Conservation (phyloP, 1,140 invertebrate species). For the Chironomus striatipennis region DNA sequence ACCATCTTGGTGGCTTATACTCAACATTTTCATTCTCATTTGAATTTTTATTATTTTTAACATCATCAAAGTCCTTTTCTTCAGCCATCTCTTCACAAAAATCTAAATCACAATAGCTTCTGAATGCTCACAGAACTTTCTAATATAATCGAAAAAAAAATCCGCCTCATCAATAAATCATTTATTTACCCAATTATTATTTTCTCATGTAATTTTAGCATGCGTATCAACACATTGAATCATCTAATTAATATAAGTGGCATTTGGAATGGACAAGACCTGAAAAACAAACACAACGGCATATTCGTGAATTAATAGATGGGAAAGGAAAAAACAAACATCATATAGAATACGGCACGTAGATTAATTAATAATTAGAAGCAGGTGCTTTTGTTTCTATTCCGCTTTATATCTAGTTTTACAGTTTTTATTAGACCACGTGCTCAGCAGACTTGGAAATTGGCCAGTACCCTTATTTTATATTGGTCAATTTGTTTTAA, state of each 20-base stretch:
- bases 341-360: background rate
- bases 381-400: background rate
- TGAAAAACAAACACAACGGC: too few species aligned
- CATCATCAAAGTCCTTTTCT: background rate
- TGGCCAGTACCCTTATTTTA: too few species aligned
- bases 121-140: background rate
- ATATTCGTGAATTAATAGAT: background rate
- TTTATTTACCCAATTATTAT: background rate
- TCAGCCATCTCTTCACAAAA: background rate
- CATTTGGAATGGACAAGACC: background rate
- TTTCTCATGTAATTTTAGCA: background rate
- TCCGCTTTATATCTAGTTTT: background rate
- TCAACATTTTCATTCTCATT: background rate
- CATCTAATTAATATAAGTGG: background rate
- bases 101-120: background rate
- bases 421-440: too few species aligned
- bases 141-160: background rate
- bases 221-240: background rate
- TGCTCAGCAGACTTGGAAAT: background rate
- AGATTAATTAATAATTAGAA: slow-evolving; percentile 21
- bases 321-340: slow-evolving; percentile 16
- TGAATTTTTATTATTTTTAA: background rate
- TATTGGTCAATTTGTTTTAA: too few species aligned
- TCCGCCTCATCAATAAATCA: background rate
- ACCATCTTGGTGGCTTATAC: background rate